Conservation (phyloP, 2,888 invertebrate genomes). For the Lasioglossum lativentre region DNA sequence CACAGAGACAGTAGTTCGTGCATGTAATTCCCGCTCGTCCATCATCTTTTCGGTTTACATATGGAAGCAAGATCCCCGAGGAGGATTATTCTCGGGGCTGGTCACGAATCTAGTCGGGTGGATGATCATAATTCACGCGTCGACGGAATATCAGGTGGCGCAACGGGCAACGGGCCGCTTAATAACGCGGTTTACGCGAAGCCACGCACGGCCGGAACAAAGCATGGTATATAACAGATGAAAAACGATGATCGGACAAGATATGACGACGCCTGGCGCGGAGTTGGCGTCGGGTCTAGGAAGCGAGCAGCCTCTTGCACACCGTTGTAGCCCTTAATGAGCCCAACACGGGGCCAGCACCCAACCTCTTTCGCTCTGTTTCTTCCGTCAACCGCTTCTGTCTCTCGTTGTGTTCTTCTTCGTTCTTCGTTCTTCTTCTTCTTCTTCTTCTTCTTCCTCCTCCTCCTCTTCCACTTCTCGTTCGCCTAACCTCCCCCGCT, state of each 20-base stretch:
- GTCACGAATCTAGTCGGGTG: neutral
- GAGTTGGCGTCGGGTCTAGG: conserved; percentile 80
- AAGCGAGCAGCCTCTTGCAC: conserved; percentile 68
- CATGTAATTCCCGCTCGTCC: neutral
- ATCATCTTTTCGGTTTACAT: neutral
- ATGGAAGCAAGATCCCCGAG: neutral
- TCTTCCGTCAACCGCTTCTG: conserved; percentile 75
- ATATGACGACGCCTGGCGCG: conserved; percentile 75
- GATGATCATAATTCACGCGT: conserved; percentile 43
- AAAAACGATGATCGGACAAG: conserved; percentile 75
- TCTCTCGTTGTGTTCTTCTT: conserved; percentile 59
- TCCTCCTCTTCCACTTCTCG: conserved; percentile 40
- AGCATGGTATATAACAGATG: conserved; percentile 59
- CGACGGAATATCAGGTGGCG: conserved; percentile 46
- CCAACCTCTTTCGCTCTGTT: conserved; percentile 73
- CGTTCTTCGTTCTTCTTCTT: conserved; percentile 55
- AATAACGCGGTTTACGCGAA: conserved; percentile 64
- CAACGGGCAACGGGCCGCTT: conserved; percentile 35
- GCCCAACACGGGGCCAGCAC: conserved; percentile 69
- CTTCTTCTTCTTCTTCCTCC: conserved; percentile 51
- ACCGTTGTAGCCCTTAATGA: conserved; percentile 82
- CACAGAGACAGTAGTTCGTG: neutral
- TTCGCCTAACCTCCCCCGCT: conserved; percentile 41
- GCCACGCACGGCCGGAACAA: conserved; percentile 53
- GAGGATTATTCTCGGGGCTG: conserved; percentile 17